These are phyloP conservation scores for Thymelicus acteon DNA, from an alignment of 2,888 invertebrate genomes.

Conservation along the genomic window DNA sequence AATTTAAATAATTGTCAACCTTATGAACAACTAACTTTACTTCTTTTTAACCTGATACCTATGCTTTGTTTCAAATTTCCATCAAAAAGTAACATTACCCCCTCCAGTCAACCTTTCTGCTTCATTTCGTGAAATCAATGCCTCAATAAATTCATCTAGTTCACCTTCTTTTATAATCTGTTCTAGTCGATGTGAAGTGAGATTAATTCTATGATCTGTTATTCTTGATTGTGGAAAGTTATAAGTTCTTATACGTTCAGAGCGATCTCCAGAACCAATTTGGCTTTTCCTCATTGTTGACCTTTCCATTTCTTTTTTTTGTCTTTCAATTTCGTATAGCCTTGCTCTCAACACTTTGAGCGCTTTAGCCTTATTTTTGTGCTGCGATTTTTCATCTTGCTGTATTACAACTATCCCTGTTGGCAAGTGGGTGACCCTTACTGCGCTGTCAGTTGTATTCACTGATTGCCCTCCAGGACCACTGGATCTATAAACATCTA, in stretches of 20 bases:
- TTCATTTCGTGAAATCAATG: no score
- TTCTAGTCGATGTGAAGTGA: no score
- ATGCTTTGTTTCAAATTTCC: no score
- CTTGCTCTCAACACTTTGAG: background rate
- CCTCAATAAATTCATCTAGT: no score
- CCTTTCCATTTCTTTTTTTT: slow-evolving; percentile 1
- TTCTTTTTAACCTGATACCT: no score
- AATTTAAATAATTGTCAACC: no score
- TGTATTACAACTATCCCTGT: background rate
- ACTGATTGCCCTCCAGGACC: slow-evolving; percentile 4
- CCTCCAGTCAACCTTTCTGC: no score
- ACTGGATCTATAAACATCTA: background rate
- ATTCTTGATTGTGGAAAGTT: slow-evolving; percentile 19
- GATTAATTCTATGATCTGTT: no score
- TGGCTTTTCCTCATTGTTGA: slow-evolving; percentile 1
- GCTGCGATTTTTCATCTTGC: slow-evolving; percentile 7
- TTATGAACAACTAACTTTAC: no score
- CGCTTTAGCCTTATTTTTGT: slow-evolving; percentile 5
- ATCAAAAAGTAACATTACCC: no score
- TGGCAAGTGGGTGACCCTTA: slow-evolving; percentile 2
- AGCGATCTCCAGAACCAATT: slow-evolving; percentile 17
- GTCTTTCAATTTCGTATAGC: slow-evolving; percentile 6
- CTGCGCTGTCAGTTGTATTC: slow-evolving; percentile 9
- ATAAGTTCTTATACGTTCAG: slow-evolving; percentile 14
- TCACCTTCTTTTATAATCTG: no score